Conservation (phyloP, 2,888 invertebrate species). For the Ochlodes sylvanus region DNA sequence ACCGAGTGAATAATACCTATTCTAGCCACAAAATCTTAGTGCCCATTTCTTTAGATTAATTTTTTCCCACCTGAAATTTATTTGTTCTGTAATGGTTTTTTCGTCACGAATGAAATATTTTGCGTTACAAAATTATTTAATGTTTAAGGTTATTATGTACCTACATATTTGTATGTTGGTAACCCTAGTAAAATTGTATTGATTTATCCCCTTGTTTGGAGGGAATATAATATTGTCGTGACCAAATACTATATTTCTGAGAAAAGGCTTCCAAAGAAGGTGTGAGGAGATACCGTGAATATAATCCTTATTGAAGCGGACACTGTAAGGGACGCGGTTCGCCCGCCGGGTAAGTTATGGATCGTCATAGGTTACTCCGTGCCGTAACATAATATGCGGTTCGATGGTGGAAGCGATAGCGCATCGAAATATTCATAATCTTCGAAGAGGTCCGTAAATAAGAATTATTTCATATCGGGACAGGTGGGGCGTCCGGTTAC, state of each 20-base stretch:
- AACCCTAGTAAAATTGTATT: constrained; percentile 37
- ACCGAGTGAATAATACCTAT: constrained; percentile 10
- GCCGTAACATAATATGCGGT: constrained; percentile 76
- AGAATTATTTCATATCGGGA: constrained; percentile 77
- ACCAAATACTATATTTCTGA: constrained; percentile 38
- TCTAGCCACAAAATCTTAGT: neutral
- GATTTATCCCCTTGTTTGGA: constrained; percentile 36
- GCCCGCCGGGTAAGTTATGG: constrained; percentile 64
- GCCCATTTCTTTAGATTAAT: neutral
- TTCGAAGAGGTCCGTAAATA: constrained; percentile 77
- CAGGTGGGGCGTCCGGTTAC: constrained; percentile 82
- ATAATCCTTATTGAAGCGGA: constrained; percentile 45
- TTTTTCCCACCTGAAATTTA: too few species aligned
- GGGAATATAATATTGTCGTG: constrained; percentile 38
- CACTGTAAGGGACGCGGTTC: constrained; percentile 45
- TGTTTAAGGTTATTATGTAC: too few species aligned
- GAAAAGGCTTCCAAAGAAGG: constrained; percentile 39
- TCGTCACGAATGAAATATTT: too few species aligned
- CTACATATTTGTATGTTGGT: neutral
- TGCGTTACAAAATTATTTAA: too few species aligned
- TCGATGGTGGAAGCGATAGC: constrained; percentile 69
- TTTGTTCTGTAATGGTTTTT: too few species aligned
- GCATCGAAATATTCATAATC: constrained; percentile 76
- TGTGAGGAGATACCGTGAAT: constrained; percentile 37
- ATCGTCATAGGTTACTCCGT: constrained; percentile 64